Evolutionary conservation across 53 echinoderm and acorn worm species (phyloP).

Genomic region (Pentamera pediparva): DNA sequence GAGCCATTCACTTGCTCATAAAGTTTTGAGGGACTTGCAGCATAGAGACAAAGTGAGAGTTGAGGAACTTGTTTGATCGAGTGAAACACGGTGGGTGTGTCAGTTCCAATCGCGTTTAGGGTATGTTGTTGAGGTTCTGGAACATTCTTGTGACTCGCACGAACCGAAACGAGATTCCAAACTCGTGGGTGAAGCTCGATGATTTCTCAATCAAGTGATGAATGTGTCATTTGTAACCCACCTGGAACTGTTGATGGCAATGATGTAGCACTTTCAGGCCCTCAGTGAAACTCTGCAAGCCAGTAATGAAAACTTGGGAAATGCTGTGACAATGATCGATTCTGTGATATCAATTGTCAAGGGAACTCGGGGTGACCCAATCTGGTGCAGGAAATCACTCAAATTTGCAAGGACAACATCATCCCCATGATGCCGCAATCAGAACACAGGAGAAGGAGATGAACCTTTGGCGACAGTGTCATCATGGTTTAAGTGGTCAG

Average conservation of each 20-base stretch:
- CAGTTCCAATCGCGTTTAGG: not conserved
- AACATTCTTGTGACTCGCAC: constrained; percentile 14
- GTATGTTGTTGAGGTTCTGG: constrained; percentile 7
- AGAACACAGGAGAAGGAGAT: constrained; percentile 13
- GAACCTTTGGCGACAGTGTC: constrained; percentile 25
- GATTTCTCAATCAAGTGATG: constrained; percentile 16
- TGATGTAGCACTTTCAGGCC: constrained; percentile 15
- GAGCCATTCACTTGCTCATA: not conserved
- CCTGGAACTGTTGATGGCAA: constrained; percentile 7
- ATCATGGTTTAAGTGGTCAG: constrained; percentile 13
- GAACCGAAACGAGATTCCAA: constrained; percentile 20
- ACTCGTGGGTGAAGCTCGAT: constrained; percentile 23
- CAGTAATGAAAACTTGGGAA: not conserved
- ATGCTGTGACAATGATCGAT: constrained; percentile 22
- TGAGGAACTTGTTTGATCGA: constrained; percentile 4
- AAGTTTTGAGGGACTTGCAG: not conserved
- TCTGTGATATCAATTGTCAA: constrained; percentile 20
- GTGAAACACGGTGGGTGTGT: constrained; percentile 29
- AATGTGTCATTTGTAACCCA: constrained; percentile 20
- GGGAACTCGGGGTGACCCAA: constrained; percentile 12
- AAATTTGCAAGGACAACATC: constrained; percentile 15
- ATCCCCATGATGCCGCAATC: constrained; percentile 4
- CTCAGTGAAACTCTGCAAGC: constrained; percentile 19
- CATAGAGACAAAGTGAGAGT: not conserved
- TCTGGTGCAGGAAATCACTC: constrained; percentile 8